Percentiles rank a stretch among this genome's conserved stretches.
Conservation (phyloP, 2,113 vertebrate genomes). For the Bubo bubo region DNA sequence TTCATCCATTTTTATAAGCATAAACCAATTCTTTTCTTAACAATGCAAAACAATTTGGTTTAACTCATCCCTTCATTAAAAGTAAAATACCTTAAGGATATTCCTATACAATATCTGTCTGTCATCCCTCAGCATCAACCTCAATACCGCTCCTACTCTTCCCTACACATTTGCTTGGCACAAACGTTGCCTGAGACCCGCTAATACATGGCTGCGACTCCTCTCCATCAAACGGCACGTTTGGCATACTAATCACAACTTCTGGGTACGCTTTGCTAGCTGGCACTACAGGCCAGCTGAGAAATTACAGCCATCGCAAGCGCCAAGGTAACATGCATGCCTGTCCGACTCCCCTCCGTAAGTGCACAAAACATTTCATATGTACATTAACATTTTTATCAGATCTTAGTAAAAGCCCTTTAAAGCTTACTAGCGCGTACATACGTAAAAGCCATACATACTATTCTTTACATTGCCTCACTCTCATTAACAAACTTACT, state of each 20-base stretch:
- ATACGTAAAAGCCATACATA: neutral
- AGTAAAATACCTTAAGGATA: slow-evolving; percentile 79
- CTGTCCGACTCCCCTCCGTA: slow-evolving; percentile 47
- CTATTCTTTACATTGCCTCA: slow-evolving; percentile 3
- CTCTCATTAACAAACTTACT: slow-evolving; percentile 1
- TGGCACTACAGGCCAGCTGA: slow-evolving; percentile 54
- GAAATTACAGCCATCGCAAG: slow-evolving; percentile 69
- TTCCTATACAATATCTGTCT: slow-evolving; percentile 74
- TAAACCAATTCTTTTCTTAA: slow-evolving; percentile 88
- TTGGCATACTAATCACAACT: slow-evolving; percentile 62
- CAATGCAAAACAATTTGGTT: slow-evolving; percentile 84
- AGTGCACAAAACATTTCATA: slow-evolving; percentile 57
- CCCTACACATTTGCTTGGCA: slow-evolving; percentile 8
- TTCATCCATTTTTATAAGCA: slow-evolving; percentile 95
- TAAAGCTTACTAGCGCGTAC: slow-evolving; percentile 35
- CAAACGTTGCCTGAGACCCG: slow-evolving; percentile 62
- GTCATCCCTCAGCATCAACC: slow-evolving; percentile 72
- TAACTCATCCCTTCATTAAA: slow-evolving; percentile 81
- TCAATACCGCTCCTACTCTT: slow-evolving; percentile 65
- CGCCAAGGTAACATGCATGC: slow-evolving; percentile 68
- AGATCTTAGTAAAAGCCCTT: slow-evolving; percentile 55
- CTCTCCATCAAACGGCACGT: slow-evolving; percentile 53
- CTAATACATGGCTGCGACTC: slow-evolving; percentile 61
- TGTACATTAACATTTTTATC: slow-evolving; percentile 55
- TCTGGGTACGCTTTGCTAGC: slow-evolving; percentile 39